phyloP scores from a whole-genome alignment of 2,797 vertebrate species.

The Thamnophis elegans region DNA sequence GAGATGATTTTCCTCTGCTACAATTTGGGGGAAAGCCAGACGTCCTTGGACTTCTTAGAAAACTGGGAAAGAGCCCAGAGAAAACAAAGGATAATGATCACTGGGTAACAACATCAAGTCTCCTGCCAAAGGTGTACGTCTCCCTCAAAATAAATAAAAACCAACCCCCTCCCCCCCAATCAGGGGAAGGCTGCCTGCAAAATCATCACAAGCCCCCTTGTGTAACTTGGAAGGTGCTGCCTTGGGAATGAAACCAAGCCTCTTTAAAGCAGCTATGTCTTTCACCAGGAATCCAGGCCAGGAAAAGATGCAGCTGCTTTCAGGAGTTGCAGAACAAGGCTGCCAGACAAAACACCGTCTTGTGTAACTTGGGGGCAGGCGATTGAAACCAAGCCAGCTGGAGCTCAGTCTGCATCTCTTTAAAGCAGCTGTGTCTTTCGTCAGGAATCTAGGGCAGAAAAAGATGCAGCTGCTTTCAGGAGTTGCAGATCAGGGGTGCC shows the following conservation, averaged over 20 bases:
- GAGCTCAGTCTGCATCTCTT: background rate
- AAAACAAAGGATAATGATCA: background rate
- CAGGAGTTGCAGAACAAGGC: background rate
- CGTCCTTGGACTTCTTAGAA: background rate
- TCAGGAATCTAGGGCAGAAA: background rate
- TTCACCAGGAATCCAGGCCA: background rate
- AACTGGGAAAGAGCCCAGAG: background rate
- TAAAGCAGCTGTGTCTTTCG: background rate
- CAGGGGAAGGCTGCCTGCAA: background rate
- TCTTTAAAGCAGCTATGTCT: background rate
- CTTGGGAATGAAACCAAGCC: background rate
- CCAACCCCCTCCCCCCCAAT: accelerated
- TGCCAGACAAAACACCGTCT: no score
- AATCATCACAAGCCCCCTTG: background rate
- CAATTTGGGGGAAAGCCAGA: background rate
- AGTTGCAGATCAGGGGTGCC: background rate
- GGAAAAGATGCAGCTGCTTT: background rate
- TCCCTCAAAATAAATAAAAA: background rate
- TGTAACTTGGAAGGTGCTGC: background rate
- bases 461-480: background rate
- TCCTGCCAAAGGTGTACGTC: background rate
- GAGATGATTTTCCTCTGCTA: background rate
- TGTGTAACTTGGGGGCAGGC: no score
- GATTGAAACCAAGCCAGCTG: background rate
- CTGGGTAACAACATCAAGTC: background rate